Conservation (phyloP, 2,888 invertebrate species). For the Eupithecia centaureata region DNA sequence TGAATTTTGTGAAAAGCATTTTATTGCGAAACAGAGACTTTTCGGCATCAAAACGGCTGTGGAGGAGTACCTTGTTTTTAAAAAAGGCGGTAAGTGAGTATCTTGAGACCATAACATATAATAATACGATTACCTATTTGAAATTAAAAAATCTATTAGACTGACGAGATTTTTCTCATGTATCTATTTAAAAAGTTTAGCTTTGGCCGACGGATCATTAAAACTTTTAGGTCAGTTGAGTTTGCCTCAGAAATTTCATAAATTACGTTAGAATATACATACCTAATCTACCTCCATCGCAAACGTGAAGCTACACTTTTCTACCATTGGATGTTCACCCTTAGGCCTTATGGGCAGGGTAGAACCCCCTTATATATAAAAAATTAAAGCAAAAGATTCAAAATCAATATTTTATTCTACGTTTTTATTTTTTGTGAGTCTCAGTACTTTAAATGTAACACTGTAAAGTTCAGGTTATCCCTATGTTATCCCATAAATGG, state of each 20-base stretch:
- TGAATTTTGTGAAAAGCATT: slow-evolving; percentile 51
- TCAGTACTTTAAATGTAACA: no score
- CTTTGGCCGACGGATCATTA: not conserved
- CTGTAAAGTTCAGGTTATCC: no score
- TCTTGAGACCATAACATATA: not conserved
- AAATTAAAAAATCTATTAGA: not conserved
- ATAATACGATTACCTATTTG: no score
- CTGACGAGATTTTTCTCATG: not conserved
- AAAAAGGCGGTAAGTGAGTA: slow-evolving; percentile 76
- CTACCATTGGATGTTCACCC: not conserved
- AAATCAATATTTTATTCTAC: no score
- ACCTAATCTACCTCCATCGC: no score
- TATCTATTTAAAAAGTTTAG: not conserved
- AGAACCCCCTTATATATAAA: no score
- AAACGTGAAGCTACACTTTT: no score
- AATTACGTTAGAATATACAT: no score
- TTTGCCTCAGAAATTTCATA: not conserved
- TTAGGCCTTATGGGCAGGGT: no score
- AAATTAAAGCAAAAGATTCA: no score
- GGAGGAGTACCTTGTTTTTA: slow-evolving; percentile 54
- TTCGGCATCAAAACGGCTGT: slow-evolving; percentile 53
- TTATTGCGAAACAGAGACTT: slow-evolving; percentile 36
- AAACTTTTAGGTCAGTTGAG: not conserved
- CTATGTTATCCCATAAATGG: not conserved
- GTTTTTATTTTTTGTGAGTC: no score